Evolutionary conservation across 92 coral and sea anemone species (phyloP).

Genomic region (Chrysogorgia sp.): DNA sequence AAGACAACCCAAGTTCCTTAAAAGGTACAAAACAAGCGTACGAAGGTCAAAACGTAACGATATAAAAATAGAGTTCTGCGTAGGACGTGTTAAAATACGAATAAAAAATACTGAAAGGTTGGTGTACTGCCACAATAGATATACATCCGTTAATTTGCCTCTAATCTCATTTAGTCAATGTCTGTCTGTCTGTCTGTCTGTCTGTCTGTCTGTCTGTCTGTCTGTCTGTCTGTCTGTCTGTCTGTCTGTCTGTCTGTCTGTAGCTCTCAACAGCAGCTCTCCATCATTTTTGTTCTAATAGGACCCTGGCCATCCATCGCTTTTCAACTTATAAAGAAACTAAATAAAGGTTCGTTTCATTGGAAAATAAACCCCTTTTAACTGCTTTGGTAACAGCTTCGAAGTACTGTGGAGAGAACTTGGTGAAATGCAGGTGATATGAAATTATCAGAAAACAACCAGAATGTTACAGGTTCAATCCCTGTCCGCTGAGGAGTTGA

Average conservation of each 20-base stretch:
- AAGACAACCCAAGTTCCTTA: conserved; percentile 2
- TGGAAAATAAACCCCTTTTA: background rate
- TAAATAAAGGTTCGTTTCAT: conserved; percentile 17
- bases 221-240: background rate
- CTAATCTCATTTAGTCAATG: no score
- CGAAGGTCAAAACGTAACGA: background rate
- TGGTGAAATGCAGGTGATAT: no score
- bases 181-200: no score
- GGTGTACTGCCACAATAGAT: no score
- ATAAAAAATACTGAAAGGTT: no score
- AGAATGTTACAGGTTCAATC: no score
- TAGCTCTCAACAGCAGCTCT: background rate
- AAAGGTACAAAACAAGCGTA: background rate
- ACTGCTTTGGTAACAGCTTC: no score
- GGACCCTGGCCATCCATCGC: conserved; percentile 40
- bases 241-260: background rate
- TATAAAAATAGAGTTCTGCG: background rate
- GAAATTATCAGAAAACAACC: no score
- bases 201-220: background rate
- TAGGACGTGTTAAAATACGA: no score
- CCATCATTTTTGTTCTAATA: conserved; percentile 22
- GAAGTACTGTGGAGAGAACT: no score
- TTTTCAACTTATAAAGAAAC: conserved; percentile 24
- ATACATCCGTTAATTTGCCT: no score
- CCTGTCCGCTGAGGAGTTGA: no score